These are phyloP conservation scores for Spisula solida DNA, from an alignment of 2,888 invertebrate species.

Conservation along the genomic window DNA sequence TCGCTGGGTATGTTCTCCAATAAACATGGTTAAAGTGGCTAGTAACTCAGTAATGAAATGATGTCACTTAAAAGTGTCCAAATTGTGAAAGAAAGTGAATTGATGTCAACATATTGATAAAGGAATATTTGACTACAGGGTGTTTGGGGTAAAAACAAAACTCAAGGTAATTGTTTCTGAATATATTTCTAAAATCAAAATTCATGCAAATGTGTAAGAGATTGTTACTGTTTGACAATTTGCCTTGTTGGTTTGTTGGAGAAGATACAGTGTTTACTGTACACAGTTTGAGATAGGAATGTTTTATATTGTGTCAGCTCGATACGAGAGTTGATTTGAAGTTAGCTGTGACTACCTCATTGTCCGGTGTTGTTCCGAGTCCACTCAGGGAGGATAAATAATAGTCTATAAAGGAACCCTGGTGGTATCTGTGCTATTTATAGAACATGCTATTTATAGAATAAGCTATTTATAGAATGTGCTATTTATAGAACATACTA, in stretches of 20 bases:
- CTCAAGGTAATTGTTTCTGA: not conserved
- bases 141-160: not conserved
- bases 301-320: not conserved
- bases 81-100: no score
- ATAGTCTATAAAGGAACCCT: slow-evolving; percentile 1
- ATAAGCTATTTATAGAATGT: not conserved
- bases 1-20: no score
- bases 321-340: not conserved
- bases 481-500: not conserved
- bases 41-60: not conserved
- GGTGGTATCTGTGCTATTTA: not conserved
- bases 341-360: slow-evolving; percentile 41
- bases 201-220: no score
- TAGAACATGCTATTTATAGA: not conserved
- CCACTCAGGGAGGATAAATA: slow-evolving; percentile 48
- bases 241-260: not conserved
- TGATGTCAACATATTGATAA: no score
- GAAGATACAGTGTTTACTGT: not conserved
- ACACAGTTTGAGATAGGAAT: not conserved
- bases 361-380: slow-evolving; percentile 38
- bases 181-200: no score
- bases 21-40: no score
- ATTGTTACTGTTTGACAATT: no score
- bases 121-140: not conserved
- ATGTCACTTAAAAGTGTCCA: not conserved